phyloP scores from a whole-genome alignment of 2,113 vertebrate species.

The Uropsilus gracilis region DNA sequence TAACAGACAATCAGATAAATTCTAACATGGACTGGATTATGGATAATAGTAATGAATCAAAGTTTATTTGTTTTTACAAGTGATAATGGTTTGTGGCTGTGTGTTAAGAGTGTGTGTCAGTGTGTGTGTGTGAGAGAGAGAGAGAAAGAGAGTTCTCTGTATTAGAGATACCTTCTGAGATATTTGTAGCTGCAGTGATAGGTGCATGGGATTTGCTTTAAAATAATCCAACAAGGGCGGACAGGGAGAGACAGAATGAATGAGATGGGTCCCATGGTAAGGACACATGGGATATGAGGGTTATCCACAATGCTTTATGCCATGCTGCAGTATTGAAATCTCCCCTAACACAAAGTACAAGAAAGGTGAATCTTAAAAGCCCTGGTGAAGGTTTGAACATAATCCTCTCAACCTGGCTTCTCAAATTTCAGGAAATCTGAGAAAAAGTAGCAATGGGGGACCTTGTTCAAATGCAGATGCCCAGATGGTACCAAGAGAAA shows the following conservation, averaged over 20 bases:
- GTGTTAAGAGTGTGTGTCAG: neutral
- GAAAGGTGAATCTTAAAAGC: neutral
- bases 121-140: neutral
- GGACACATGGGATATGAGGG: fast-evolving
- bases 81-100: neutral
- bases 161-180: neutral
- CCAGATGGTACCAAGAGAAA: neutral
- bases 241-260: neutral
- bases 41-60: neutral
- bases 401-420: neutral
- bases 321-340: fast-evolving
- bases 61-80: neutral
- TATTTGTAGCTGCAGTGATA: neutral
- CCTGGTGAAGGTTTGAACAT: neutral
- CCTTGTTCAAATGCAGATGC: neutral
- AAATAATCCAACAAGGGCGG: neutral
- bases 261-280: neutral
- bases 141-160: neutral
- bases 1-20: neutral
- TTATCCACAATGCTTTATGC: fast-evolving
- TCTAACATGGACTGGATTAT: neutral
- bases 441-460: neutral
- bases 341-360: neutral
- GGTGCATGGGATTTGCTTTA: neutral
- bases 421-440: neutral